Base-by-base conservation (phyloP, 2,888 invertebrate species). In the Frankliniella fusca region DNA sequence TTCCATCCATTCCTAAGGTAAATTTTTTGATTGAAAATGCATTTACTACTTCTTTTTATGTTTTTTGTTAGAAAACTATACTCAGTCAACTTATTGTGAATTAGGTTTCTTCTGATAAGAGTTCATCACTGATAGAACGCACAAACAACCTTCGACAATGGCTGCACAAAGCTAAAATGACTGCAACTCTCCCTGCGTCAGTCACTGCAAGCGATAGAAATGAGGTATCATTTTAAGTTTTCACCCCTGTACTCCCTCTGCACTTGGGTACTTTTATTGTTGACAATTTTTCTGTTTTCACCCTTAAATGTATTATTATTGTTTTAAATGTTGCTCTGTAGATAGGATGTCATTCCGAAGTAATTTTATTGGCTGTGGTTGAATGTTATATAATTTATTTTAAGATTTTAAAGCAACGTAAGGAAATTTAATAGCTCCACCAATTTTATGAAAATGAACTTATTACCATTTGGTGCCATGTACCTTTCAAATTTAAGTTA, bases 141-240 rank as follows among this genome's bases (percentile, higher is more conserved):
- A 82, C 82, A 80, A 82, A 80, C n/a, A 82, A 80, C 48, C 82
- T 82, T 49, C 82, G 82, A 12, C 80, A 82, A n/a, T 82, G 82
- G 82, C 82, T 82, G 27, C 70, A 76, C 5, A 82, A 82, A 80
- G 70, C 82, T 15, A 80, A 79, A 18, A n/a, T 79, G 23, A 82
- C 80, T 15, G 76, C 82, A 48, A 28, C 82, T 76, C 48, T 48
- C n/a, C 81, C 79, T 38, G 38, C 5, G 3, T 61, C 48, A n/a
- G 81, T 27, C 38, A n/a, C 80, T 12, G 28, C 50, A 48, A 48
- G 48, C 12, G 70, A 76, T 12, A 76, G 27, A 27, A 76, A n/a
- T 80, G 49, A 49, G 12, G 50, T n/a, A 12, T 28, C 50, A 27
- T 81, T 49, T 28, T 50, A 81, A 50, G 27, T 5, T n/a, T 80